Evolutionary conservation across 2,797 vertebrate genomes (phyloP), one percentile per base, ranked within the genome.

Genomic region (Hylomyscus alleni): DNA sequence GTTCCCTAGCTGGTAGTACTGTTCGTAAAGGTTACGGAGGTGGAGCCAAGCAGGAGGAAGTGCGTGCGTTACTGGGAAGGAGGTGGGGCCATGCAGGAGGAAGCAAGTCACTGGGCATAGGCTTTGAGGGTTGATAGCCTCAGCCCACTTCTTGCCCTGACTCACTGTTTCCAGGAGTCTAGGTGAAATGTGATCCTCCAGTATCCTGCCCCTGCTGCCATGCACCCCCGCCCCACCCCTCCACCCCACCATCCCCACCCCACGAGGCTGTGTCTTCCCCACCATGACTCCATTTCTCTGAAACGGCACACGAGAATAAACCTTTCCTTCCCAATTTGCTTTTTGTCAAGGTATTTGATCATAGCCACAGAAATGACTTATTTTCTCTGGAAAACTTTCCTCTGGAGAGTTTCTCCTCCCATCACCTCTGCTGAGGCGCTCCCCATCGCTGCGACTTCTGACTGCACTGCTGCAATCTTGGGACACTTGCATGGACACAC

Each of bases 401-500:
- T 60, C 56, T 9, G 17, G 1, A 44, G 37, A 6, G 17, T 26
- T 54, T 47, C 44, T 34, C 8, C 29, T 72, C 37, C 12, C 6
- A 12, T 4, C 24, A 2, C 22, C 11, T 19, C 24, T 6, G 65
- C 44, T 56, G 6, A 4, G 13, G 8, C 2, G 37, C 15, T 54
- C 34, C 24, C 1, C 15, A 5, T 15, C 29, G 1, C 62, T 37
- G 24, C 34, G 50, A n/a, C 2, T 1, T 65, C 22, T 6, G 47
- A 31, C 0, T 0, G 29, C 1, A 3, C 22, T 0, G 9, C 17
- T 2, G 13, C 6, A 0, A 2, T 20, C 76, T 26, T 24, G 44
- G 1, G 15, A 40, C 5, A 26, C 56, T 84, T 31, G 3, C 3
- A 0, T 15, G 6, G 31, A 10, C 67, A 34, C 11, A 26, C 52